These are phyloP conservation scores for Protonibea diacanthus DNA, from an alignment of 2,797 vertebrate species.

Conservation along the genomic window DNA sequence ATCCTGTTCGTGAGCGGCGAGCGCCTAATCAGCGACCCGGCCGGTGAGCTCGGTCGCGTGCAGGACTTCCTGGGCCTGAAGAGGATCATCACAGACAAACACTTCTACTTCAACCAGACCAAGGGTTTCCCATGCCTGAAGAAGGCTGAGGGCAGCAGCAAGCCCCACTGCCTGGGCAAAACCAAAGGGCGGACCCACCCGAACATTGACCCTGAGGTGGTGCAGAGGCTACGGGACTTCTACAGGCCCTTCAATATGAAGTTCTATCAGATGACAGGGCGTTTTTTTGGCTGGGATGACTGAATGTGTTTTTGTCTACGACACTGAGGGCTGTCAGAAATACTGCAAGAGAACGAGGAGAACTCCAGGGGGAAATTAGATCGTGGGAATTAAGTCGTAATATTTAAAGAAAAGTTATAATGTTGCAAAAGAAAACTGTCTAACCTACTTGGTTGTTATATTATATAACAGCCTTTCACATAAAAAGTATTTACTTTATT, in stretches of 20 bases:
- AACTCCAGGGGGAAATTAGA: background rate
- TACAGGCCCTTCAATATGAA: slow-evolving; percentile 90
- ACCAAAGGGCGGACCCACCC: slow-evolving; percentile 90
- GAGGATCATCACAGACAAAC: slow-evolving; percentile 91
- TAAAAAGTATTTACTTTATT: background rate
- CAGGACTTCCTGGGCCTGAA: slow-evolving; percentile 90
- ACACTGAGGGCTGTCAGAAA: slow-evolving; percentile 22
- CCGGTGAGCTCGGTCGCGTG: slow-evolving; percentile 88
- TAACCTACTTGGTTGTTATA: background rate
- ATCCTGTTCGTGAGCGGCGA: slow-evolving; percentile 90
- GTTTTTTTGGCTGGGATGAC: slow-evolving; percentile 73
- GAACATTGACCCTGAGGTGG: slow-evolving; percentile 85
- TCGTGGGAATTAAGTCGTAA: slow-evolving; percentile 8
- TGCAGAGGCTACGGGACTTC: slow-evolving; percentile 87
- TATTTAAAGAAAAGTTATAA: slow-evolving; percentile 15
- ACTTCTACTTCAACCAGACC: slow-evolving; percentile 92
- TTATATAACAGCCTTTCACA: no score
- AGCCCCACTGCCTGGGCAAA: slow-evolving; percentile 90
- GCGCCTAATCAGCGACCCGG: slow-evolving; percentile 88
- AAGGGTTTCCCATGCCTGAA: slow-evolving; percentile 90
- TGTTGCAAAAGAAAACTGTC: background rate
- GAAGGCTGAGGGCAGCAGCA: slow-evolving; percentile 90
- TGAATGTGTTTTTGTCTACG: slow-evolving; percentile 58
- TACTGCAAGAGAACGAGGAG: background rate
- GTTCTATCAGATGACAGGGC: slow-evolving; percentile 88